Conservation (phyloP, 1,140 invertebrate species). For the Platyscapa corneri region DNA sequence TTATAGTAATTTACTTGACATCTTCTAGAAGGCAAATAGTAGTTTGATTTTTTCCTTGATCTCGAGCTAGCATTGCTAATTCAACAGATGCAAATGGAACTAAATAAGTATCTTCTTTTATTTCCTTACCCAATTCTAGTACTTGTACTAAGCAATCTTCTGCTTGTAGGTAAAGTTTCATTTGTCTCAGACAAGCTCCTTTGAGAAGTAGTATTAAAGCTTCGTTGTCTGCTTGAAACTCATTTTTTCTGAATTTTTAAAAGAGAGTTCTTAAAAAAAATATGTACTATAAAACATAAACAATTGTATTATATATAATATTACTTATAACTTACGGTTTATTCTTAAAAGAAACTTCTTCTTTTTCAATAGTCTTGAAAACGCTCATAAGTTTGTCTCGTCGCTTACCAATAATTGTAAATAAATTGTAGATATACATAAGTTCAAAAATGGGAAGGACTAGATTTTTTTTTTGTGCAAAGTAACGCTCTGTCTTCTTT, state of each 20-base stretch:
- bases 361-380: conserved; percentile 82
- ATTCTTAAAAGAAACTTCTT: conserved; percentile 71
- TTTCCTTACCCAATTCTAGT: conserved; percentile 82
- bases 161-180: conserved; percentile 82
- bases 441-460: conserved; percentile 90
- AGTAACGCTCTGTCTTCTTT: conserved; percentile 87
- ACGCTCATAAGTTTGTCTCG: conserved; percentile 81
- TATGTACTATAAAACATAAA: no score
- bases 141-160: conserved; percentile 85
- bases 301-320: no score
- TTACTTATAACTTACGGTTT: conserved; percentile 58
- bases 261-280: background rate
- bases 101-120: conserved; percentile 90
- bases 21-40: conserved; percentile 86
- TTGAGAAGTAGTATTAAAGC: conserved; percentile 86
- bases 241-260: conserved; percentile 69
- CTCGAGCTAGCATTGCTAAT: conserved; percentile 84
- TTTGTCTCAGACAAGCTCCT: conserved; percentile 87
- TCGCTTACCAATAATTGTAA: conserved; percentile 87
- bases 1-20: conserved; percentile 81
- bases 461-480: conserved; percentile 83
- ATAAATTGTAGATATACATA: conserved; percentile 95
- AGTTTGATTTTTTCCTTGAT: conserved; percentile 79
- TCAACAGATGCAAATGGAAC: conserved; percentile 92
- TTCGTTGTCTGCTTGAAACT: conserved; percentile 85